Conservation (phyloP, 2,113 vertebrate genomes). For the Atractosteus spatula region DNA sequence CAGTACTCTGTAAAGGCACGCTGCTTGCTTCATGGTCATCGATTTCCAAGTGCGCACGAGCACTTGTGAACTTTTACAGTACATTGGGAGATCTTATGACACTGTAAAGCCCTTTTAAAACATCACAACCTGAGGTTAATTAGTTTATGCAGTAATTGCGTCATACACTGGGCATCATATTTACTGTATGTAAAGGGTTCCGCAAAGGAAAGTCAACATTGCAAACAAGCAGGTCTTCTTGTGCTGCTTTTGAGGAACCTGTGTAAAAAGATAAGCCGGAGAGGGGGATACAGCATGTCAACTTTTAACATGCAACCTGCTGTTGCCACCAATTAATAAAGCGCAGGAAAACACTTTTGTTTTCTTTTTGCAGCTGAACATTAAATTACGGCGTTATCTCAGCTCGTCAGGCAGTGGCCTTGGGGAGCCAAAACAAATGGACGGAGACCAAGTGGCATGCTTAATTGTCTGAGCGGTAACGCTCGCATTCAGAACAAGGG, state of each 20-base stretch:
- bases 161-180: no score
- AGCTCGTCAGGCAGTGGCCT: slow-evolving; percentile 73
- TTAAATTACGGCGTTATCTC: slow-evolving; percentile 83
- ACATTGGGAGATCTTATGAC: no score
- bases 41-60: no score
- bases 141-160: no score
- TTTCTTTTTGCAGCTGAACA: slow-evolving; percentile 74
- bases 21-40: no score
- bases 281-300: slow-evolving; percentile 30
- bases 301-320: slow-evolving; percentile 56
- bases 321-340: slow-evolving; percentile 70
- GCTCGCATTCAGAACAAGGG: slow-evolving; percentile 64
- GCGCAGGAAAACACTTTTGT: slow-evolving; percentile 77
- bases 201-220: slow-evolving; percentile 47
- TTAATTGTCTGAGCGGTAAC: slow-evolving; percentile 58
- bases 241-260: slow-evolving; percentile 28
- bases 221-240: slow-evolving; percentile 39
- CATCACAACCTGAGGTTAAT: no score
- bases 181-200: slow-evolving; percentile 14
- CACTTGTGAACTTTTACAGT: no score
- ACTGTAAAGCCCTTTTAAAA: no score
- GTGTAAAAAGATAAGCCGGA: slow-evolving; percentile 25
- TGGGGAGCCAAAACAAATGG: slow-evolving; percentile 61
- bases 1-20: no score
- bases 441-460: slow-evolving; percentile 52